Conservation (phyloP, 2,888 invertebrate species). For the Athalia cordata region DNA sequence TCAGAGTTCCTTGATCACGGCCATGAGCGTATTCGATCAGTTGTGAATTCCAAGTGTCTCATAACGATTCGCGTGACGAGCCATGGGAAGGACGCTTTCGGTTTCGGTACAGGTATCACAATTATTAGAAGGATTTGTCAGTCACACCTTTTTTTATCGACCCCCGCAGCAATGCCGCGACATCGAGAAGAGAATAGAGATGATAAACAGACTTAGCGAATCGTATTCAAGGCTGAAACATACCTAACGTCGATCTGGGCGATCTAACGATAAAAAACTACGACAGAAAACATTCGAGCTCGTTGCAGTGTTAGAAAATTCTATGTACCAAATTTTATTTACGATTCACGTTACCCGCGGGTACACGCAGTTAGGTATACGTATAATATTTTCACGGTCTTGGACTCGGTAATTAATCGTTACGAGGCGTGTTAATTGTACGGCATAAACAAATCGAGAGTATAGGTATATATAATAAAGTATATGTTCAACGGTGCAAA, state of each 20-base stretch:
- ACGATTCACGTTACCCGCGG: too few relatives aligned
- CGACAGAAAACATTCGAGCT: too few relatives aligned
- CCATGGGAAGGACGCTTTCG: conserved; percentile 39
- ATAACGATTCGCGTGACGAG: conserved; percentile 33
- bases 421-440: conserved; percentile 5
- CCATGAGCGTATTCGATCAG: conserved; percentile 20
- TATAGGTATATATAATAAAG: neutral
- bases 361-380: too few relatives aligned
- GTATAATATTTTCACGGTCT: too few relatives aligned
- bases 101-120: conserved; percentile 24
- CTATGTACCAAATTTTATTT: too few relatives aligned
- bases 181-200: too few relatives aligned
- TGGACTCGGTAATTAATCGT: conserved; percentile 12
- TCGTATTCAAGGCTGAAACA: too few relatives aligned
- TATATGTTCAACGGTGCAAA: conserved; percentile 11
- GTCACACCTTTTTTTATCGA: neutral
- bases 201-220: too few relatives aligned
- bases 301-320: too few relatives aligned
- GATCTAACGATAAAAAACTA: too few relatives aligned
- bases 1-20: conserved; percentile 27
- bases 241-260: too few relatives aligned
- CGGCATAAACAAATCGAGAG: conserved; percentile 25
- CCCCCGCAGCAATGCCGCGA: too few relatives aligned
- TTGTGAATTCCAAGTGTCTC: neutral
- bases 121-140: conserved; percentile 27